Conservation (phyloP, 2,113 vertebrate species). For the Megaceryle maxima region DNA sequence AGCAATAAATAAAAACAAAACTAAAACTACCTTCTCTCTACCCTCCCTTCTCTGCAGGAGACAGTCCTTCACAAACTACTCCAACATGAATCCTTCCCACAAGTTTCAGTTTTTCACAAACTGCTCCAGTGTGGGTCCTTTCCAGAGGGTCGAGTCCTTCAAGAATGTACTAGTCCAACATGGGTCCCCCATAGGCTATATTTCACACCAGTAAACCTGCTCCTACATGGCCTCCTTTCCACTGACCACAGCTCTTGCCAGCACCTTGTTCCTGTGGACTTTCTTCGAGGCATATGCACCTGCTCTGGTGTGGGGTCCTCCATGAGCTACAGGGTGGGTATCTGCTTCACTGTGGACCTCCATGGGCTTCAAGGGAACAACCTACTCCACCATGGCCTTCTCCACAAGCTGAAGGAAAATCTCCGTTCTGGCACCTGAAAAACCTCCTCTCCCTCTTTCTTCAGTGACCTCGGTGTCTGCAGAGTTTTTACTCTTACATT, state of each 20-base stretch:
- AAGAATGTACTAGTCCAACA: rapidly evolving
- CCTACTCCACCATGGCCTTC: background rate
- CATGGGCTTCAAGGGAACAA: background rate
- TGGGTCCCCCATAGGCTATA: rapidly evolving
- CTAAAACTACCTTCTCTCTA: background rate
- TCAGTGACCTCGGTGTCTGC: background rate
- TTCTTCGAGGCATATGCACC: background rate
- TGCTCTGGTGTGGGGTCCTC: background rate
- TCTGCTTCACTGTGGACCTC: background rate
- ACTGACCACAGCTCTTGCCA: background rate
- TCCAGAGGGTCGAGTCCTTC: background rate
- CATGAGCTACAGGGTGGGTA: background rate
- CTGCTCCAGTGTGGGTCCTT: background rate
- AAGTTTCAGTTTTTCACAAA: background rate
- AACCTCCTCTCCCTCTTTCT: background rate
- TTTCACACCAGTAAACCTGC: background rate
- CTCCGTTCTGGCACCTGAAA: background rate
- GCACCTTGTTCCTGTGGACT: background rate
- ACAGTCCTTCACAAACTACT: background rate
- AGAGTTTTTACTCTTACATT: background rate
- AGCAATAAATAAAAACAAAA: background rate
- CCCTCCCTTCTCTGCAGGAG: rapidly evolving
- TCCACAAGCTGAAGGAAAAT: background rate
- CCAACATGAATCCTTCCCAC: background rate
- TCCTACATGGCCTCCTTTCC: background rate